A percentile compares a stretch with the other conserved stretches of the same genome.
Evolutionary conservation across 2,113 vertebrate species (phyloP).

Genomic region (Brachyistius frenatus): DNA sequence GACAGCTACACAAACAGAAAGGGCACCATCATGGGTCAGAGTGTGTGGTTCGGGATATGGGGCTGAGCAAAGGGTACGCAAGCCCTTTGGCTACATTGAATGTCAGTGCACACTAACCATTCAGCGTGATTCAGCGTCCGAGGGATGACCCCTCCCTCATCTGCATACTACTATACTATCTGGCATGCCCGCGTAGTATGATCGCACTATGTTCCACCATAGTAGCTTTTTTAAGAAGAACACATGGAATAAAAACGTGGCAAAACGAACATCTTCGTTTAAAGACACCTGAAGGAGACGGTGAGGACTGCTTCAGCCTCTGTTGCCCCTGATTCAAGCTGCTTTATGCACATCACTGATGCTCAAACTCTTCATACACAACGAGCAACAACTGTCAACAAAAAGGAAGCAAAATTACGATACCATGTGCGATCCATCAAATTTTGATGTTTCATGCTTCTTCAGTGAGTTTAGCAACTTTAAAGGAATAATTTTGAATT

Average conservation of each 20-base stretch:
- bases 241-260: slow-evolving; percentile 7
- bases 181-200: slow-evolving; percentile 64
- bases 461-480: slow-evolving; percentile 44
- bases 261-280: slow-evolving; percentile 38
- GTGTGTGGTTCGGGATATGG: slow-evolving; percentile 33
- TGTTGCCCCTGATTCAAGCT: slow-evolving; percentile 49
- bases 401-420: slow-evolving; percentile 33
- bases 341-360: slow-evolving; percentile 50
- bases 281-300: slow-evolving; percentile 28
- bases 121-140: slow-evolving; percentile 66
- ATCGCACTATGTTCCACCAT: slow-evolving; percentile 60
- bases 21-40: slow-evolving; percentile 51
- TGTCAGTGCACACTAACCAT: slow-evolving; percentile 72
- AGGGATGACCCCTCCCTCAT: slow-evolving; percentile 42
- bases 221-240: slow-evolving; percentile 43
- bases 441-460: slow-evolving; percentile 54
- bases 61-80: slow-evolving; percentile 60
- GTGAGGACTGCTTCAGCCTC: slow-evolving; percentile 21
- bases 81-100: slow-evolving; percentile 73
- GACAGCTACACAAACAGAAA: slow-evolving; percentile 49
- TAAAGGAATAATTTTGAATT: slow-evolving; percentile 50
- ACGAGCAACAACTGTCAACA: slow-evolving; percentile 31
- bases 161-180: slow-evolving; percentile 55
- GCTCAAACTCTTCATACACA: slow-evolving; percentile 44
- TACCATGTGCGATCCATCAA: slow-evolving; percentile 28